These are phyloP conservation scores for Rostratula benghalensis DNA, from an alignment of 2,113 vertebrate genomes.

Conservation along the genomic window DNA sequence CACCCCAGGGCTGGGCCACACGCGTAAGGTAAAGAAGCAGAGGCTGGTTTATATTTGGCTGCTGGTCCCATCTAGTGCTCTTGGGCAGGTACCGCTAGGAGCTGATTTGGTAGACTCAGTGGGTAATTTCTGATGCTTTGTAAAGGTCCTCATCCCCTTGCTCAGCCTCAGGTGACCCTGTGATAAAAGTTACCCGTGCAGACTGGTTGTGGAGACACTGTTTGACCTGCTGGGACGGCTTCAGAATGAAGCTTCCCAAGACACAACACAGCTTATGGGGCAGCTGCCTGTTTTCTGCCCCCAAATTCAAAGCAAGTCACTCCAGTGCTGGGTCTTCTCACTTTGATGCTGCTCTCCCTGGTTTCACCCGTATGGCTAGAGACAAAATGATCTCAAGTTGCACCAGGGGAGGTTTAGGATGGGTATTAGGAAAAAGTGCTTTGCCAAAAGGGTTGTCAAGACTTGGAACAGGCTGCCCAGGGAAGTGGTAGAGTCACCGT, in stretches of 20 bases:
- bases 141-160: no score
- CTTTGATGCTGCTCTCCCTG: not conserved
- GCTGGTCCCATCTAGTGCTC: not conserved
- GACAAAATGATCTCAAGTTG: not conserved
- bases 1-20: rapidly evolving
- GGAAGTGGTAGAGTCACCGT: not conserved
- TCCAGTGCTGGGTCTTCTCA: not conserved
- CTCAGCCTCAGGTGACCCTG: not conserved
- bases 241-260: not conserved
- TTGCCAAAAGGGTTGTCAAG: not conserved
- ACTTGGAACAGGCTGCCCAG: not conserved
- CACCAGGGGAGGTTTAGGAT: not conserved
- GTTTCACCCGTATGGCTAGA: not conserved
- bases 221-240: not conserved
- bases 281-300: not conserved
- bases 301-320: not conserved
- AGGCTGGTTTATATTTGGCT: not conserved
- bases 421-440: not conserved
- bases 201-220: not conserved
- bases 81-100: not conserved
- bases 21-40: not conserved
- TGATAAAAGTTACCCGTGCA: not conserved
- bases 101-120: rapidly evolving
- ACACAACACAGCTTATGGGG: rapidly evolving
- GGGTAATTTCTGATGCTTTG: not conserved